Conservation (phyloP, 1,140 invertebrate genomes). For the Euwallacea fornicatus region DNA sequence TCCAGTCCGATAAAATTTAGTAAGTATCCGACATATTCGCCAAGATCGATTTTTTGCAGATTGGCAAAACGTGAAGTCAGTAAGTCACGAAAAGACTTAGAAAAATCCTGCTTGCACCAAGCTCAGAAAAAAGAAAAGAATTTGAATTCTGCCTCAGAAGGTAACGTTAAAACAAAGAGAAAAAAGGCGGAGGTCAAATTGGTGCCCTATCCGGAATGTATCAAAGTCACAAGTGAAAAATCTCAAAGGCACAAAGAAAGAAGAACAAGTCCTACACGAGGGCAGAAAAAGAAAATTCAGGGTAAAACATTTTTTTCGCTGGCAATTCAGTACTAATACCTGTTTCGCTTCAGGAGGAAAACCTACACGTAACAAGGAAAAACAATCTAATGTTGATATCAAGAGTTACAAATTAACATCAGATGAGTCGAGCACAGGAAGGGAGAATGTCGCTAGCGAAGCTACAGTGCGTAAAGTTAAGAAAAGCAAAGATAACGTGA, state of each 20-base stretch:
- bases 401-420: slow-evolving; percentile 52
- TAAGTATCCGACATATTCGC: too few species aligned
- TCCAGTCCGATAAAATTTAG: too few species aligned
- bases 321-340: not conserved
- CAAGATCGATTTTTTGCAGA: too few species aligned
- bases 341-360: slow-evolving; percentile 8
- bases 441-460: slow-evolving; percentile 51
- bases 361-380: slow-evolving; percentile 30
- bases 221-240: slow-evolving; percentile 43
- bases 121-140: too few species aligned
- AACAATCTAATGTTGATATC: slow-evolving; percentile 7
- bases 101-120: too few species aligned
- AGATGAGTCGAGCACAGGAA: slow-evolving; percentile 66
- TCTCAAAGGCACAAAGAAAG: slow-evolving; percentile 57
- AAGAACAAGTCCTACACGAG: slow-evolving; percentile 61
- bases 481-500: slow-evolving; percentile 65
- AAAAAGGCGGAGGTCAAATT: slow-evolving; percentile 55
- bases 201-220: slow-evolving; percentile 52
- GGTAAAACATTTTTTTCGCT: slow-evolving; percentile 25
- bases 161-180: slow-evolving; percentile 51
- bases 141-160: too few species aligned
- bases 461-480: slow-evolving; percentile 58
- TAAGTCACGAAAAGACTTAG: too few species aligned
- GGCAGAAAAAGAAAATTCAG: slow-evolving; percentile 46
- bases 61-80: too few species aligned